Base-by-base conservation (phyloP, 1,140 invertebrate species). In the Caenorhabditis latens region DNA sequence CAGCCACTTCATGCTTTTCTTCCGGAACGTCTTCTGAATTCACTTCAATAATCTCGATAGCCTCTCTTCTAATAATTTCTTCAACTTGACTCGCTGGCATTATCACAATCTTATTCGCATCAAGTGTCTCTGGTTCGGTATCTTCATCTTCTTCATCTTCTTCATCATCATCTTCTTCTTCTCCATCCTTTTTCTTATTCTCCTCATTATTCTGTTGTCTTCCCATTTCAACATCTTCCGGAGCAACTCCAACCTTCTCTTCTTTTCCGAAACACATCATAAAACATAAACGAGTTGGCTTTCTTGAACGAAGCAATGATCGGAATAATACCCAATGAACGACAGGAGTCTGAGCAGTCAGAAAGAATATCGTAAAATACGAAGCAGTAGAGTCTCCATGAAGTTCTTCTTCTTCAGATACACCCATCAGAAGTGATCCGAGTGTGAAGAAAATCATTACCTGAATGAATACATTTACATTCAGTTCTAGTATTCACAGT, bases 261-360 rank as follows among this genome's bases (percentile, higher is more conserved):
- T n/a, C 24, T 4, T 24, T 4, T 32, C 8, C 50, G 42, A 46
- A 48, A 48, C 50, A 48, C 2, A 0, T 16, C 55, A 55, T 32
- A 21, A 43, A 71, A 46, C 65, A 71, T 4, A 71, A 16, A 46
- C 65, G 65, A 71, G 42, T 46, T 6, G 65, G 24, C 6, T 71
- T 43, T 19, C 16, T 14, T 4, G 40, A 19, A 14, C 65, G 65
- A 11, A 71, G 65, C 4, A 71, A 19, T 7, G 65, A 71, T 71
- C 65, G 65, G 16, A 71, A 43, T 1, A 71, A 40, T 19, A 71
- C 42, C 40, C 40, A 71, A 71, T 71, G 65, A 16, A 71, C 42
- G 65, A 71, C 2, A 0, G 65, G 65, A 46, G 65, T 71, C 46
- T 71, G 65, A 71, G 65, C 65, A 19, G 40, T 46, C 16, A 71